Percentiles rank a stretch among this genome's conserved stretches.
Evolutionary conservation across 2,888 invertebrate species (phyloP).

Genomic region (Hypomecis atomaria): DNA sequence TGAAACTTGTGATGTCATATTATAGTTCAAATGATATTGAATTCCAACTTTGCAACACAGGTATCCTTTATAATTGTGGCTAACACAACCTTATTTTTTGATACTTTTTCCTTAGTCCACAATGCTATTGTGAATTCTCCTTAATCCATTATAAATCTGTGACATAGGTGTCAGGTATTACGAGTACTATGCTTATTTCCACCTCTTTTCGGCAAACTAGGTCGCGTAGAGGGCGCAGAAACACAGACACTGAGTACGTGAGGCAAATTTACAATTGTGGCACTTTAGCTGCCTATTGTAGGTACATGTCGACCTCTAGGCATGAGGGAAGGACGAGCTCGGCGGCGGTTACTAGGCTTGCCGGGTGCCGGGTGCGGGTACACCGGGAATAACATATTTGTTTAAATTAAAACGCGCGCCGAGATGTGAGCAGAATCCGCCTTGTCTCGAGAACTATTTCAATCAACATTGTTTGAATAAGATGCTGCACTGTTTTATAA

Average conservation of each 20-base stretch:
- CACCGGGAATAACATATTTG: slow-evolving; percentile 13
- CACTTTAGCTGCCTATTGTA: slow-evolving; percentile 28
- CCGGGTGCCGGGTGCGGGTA: slow-evolving; percentile 18
- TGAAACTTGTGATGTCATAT: too few relatives aligned
- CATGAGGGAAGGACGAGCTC: slow-evolving; percentile 33
- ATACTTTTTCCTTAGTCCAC: too few relatives aligned
- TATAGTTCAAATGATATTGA: too few relatives aligned
- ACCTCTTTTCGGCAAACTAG: slow-evolving; percentile 46
- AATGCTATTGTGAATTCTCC: neutral
- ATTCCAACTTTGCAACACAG: too few relatives aligned
- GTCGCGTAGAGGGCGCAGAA: slow-evolving; percentile 49
- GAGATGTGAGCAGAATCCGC: neutral
- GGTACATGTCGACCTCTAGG: slow-evolving; percentile 35
- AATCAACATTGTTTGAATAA: slow-evolving; percentile 1
- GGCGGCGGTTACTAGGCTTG: slow-evolving; percentile 17
- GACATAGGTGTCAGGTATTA: slow-evolving; percentile 11
- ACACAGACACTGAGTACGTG: slow-evolving; percentile 51
- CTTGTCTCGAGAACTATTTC: slow-evolving; percentile 8
- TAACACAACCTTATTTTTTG: too few relatives aligned
- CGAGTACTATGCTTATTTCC: slow-evolving; percentile 25
- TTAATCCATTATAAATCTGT: neutral
- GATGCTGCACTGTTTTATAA: neutral
- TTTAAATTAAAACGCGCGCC: slow-evolving; percentile 10
- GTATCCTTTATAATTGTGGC: too few relatives aligned
- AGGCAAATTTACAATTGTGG: slow-evolving; percentile 51